Base-by-base conservation (phyloP, 1,140 invertebrate genomes). In the Lasaia peninsularis region DNA sequence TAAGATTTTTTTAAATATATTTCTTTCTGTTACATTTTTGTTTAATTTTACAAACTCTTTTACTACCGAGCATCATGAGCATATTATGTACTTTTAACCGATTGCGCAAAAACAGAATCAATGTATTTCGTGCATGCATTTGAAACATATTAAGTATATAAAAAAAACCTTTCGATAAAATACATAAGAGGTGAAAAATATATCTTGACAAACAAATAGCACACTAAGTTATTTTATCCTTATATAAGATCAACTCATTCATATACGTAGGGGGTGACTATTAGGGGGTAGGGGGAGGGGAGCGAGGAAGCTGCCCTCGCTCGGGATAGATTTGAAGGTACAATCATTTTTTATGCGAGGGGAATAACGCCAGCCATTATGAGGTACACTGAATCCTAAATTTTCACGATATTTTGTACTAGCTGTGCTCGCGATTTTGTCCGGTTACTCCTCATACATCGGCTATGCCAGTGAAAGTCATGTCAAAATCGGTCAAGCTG, bases 311-410 rank as follows among this genome's bases (percentile, higher is more conserved):
- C 72, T 65, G 67, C 83, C 82, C 80, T 79, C 72, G 66, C 74
- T 57, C 75, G 79, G 82, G 80, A 88, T 88, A 88, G 82, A 88
- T 86, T 86, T 83, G 79, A 85, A 85, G 82, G 85, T 86, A 86
- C 85, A 85, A 88, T 88, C 85, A 88, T 86, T 88, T 88, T 88
- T 88, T 88, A 88, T 86, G 80, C 79, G 82, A 85, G 85, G 85
- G 80, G 85, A 80, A 79, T 82, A 78, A 76, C 71, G 73, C 65
- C 61, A 59, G 52, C 54, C 20, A 50, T 53, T 61, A n/a, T 28
- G 16, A 14, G 52, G 40, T 52, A 79, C 69, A 79, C 60, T 50
- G 55, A 52, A 73, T 20, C 32, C 12, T 62, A 33, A 18, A 40
- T 31, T 58, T 31, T 31, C 32, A 18, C 6, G 49, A 7, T 33